phyloP scores from a whole-genome alignment of 2,888 invertebrate genomes.

The Pedicia rivosa region DNA sequence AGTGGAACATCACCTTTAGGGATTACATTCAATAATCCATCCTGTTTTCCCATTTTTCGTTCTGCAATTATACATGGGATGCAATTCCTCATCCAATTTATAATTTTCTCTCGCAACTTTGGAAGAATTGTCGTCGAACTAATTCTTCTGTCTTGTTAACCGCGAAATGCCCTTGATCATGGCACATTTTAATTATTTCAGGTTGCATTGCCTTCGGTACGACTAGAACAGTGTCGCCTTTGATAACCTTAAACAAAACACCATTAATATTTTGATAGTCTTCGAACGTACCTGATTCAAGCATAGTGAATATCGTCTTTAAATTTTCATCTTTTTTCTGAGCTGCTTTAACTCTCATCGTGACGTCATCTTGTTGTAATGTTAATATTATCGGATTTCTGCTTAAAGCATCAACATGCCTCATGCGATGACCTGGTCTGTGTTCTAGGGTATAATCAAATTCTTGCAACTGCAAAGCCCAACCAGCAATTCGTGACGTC shows the following conservation, averaged over 20 bases:
- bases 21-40: conserved; percentile 18
- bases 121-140: conserved; percentile 15
- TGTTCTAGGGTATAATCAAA: conserved; percentile 19
- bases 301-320: conserved; percentile 13
- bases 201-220: conserved; percentile 19
- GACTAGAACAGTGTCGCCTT: conserved; percentile 10
- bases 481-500: conserved; percentile 19
- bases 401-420: conserved; percentile 21
- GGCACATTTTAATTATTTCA: conserved; percentile 19
- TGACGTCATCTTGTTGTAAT: not conserved
- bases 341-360: no score
- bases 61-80: conserved; percentile 5
- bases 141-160: conserved; percentile 15
- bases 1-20: conserved; percentile 18
- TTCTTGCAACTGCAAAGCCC: conserved; percentile 20
- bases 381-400: conserved; percentile 13
- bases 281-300: conserved; percentile 12
- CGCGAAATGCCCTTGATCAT: conserved; percentile 22
- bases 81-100: not conserved
- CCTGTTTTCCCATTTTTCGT: conserved; percentile 17
- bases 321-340: conserved; percentile 12
- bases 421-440: conserved; percentile 20
- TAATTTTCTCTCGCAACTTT: conserved; percentile 8
- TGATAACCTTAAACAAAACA: conserved; percentile 14
- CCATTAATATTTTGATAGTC: conserved; percentile 13